A percentile compares a stretch with the other conserved stretches of the same genome.
Evolutionary conservation across 2,113 vertebrate genomes (phyloP).

Genomic region (Corythornis vintsioides): DNA sequence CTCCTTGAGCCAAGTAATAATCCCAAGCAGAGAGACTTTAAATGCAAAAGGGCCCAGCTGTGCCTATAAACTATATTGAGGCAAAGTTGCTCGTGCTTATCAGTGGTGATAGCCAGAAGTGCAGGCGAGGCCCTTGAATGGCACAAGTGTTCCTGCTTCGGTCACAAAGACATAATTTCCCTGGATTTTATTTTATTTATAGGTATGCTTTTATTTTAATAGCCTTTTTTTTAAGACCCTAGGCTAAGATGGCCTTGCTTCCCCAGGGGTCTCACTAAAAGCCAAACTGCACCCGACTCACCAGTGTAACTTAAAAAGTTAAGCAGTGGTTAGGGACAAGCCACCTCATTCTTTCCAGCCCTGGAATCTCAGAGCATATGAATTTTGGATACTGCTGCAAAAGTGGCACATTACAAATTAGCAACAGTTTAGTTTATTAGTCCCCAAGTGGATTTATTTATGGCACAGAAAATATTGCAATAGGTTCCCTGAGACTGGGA

Average conservation of each 20-base stretch:
- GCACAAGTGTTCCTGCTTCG: slow-evolving; percentile 36
- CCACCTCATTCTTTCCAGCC: slow-evolving; percentile 71
- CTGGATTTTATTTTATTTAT: slow-evolving; percentile 49
- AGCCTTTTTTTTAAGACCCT: slow-evolving; percentile 27
- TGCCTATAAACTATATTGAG: background rate
- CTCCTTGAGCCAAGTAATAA: background rate
- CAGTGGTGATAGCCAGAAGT: slow-evolving; percentile 6
- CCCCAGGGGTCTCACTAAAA: slow-evolving; percentile 63
- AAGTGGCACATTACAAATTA: slow-evolving; percentile 75
- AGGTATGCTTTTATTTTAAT: slow-evolving; percentile 54
- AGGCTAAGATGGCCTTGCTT: slow-evolving; percentile 35
- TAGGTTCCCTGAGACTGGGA: slow-evolving; percentile 38
- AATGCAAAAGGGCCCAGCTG: background rate
- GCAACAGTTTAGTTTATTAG: slow-evolving; percentile 71
- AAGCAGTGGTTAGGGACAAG: slow-evolving; percentile 68
- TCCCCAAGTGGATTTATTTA: slow-evolving; percentile 67
- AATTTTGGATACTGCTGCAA: slow-evolving; percentile 71
- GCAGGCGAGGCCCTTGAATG: background rate
- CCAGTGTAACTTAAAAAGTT: slow-evolving; percentile 64
- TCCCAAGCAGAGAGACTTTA: background rate
- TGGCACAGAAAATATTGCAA: slow-evolving; percentile 69
- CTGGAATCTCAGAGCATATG: slow-evolving; percentile 58
- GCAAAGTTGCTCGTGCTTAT: background rate
- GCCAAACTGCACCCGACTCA: slow-evolving; percentile 61
- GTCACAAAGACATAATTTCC: slow-evolving; percentile 57